A percentile compares a stretch with the other conserved stretches of the same genome.
Conservation (phyloP, 2,888 invertebrate genomes). For the Campoplex nolae region DNA sequence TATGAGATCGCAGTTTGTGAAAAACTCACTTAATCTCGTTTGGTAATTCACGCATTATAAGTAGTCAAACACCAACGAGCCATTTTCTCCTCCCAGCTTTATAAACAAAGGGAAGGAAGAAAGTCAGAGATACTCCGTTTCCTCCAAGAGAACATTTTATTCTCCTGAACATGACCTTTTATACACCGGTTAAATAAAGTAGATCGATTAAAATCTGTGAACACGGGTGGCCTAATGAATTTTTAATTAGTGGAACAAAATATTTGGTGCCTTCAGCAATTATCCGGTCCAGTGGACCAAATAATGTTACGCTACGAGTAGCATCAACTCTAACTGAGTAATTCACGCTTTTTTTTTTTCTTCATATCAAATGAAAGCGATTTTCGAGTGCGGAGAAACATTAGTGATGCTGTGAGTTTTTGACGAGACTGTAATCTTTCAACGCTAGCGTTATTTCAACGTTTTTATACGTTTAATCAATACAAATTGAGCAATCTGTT, state of each 20-base stretch:
- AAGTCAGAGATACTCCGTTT: not conserved
- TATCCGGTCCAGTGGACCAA: conserved; percentile 6
- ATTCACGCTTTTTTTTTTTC: not conserved
- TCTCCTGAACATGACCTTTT: not conserved
- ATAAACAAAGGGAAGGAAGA: not conserved
- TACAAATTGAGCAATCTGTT: too few relatives aligned
- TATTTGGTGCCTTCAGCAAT: not conserved
- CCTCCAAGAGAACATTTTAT: not conserved
- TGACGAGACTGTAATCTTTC: not conserved
- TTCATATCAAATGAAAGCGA: not conserved
- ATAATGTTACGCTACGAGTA: not conserved
- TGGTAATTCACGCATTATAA: not conserved
- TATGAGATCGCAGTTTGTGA: not conserved
- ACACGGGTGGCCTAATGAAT: not conserved
- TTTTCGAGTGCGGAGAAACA: not conserved
- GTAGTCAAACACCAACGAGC: not conserved
- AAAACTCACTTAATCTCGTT: not conserved
- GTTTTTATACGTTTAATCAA: not conserved
- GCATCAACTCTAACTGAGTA: not conserved
- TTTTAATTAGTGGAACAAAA: conserved; percentile 22
- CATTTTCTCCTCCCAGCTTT: not conserved
- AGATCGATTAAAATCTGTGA: not conserved
- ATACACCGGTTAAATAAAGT: not conserved
- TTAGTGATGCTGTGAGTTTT: not conserved
- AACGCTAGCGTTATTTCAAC: not conserved